Base-by-base conservation (phyloP, 1,140 invertebrate species). In the Pseudomyrmex dendroicus region DNA sequence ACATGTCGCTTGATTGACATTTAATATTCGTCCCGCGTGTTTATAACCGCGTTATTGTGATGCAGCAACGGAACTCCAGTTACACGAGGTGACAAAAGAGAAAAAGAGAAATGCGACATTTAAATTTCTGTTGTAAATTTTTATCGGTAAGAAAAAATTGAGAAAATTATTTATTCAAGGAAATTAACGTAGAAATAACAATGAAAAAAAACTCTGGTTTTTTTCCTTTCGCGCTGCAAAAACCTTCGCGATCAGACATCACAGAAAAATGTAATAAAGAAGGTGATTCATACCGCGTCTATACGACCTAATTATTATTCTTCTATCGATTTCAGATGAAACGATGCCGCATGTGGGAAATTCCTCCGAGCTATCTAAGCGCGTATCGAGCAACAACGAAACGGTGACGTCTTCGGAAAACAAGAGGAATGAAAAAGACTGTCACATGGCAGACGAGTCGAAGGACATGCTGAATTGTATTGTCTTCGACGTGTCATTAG, bases 401-500 rank as follows among this genome's bases (percentile, higher is more conserved):
- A 52, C 35, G 35, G 35, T 20, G 17, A 68, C 50, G 17, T 68
- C 22, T 22, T 22, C n/a, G 46, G 46, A 12, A 22, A 50, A 20
- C 44, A 50, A 52, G 50, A 68, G n/a, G 15, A 68, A 50, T 68
- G 15, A 17, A 48, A 17, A 7, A 8, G 10, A 52, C 1, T 59
- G 57, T 20, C 57, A 59, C n/a, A 7, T 59, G 5, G 8, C 57
- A 17, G n/a, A 59, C 5, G 57, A 59, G 20, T 9, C n/a, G 57
- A 20, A 9, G 0, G 87, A 90, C 8, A 87, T 90, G 87, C n/a
- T 46, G 12, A 15, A 78, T 2, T 83, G 85, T 15, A 9, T 7
- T 35, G 35, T 35, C 35, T 7, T 61, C 4, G 82, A 73, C 7
- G 50, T n/a, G 12, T 86, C 17, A 59, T 17, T 59, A n/a, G n/a